Base-by-base conservation (phyloP, 1,140 invertebrate species). In the Theocolax elegans region DNA sequence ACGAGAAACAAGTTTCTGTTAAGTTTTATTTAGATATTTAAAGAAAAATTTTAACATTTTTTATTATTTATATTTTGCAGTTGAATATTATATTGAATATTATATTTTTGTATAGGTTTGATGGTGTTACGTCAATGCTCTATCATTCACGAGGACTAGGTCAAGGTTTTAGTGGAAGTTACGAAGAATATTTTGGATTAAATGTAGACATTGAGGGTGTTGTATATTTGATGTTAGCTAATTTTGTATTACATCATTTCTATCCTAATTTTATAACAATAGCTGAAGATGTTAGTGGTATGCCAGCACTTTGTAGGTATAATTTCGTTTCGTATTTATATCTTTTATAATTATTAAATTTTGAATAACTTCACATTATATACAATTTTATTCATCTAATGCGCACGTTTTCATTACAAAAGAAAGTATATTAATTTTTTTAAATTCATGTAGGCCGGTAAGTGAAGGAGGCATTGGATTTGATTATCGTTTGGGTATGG, bases 51-150 rank as follows among this genome's bases (percentile, higher is more conserved):
- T 35, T 35, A 35, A 35, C 4, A 35, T 6, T 35, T 6, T 35
- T 35, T 35, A 35, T 35, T 35, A 10, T 35, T 10, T 35, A 35
- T 35, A 10, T 35, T 6, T 35, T 35, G 10, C 4, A 35, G 10
- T 35, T 35, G 10, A 6, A 6, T 35, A 35, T 35, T 35, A 10
- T 35, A 6, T 35, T 35, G 31, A 10, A 35, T 35, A 35, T 6
- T 35, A 35, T 35, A 35, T 35, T 17, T 72, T 63, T 46, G 29
- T 72, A 70, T 56, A 89, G 94, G 79, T 99, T 99, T 87, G 98
- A 99, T 87, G 98, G 98, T 6, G 96, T 99, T 0, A 99, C 98
- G 0, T 99, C 98, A 0, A 99, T 99, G 97, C 79, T 99, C 67
- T 99, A 99, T 83, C 98, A 99, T 85, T 95, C 94, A 8, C 93